Conservation (phyloP, 30 jellyfish, hydroid and myxozoan species). For the Aurelia coerulea region DNA sequence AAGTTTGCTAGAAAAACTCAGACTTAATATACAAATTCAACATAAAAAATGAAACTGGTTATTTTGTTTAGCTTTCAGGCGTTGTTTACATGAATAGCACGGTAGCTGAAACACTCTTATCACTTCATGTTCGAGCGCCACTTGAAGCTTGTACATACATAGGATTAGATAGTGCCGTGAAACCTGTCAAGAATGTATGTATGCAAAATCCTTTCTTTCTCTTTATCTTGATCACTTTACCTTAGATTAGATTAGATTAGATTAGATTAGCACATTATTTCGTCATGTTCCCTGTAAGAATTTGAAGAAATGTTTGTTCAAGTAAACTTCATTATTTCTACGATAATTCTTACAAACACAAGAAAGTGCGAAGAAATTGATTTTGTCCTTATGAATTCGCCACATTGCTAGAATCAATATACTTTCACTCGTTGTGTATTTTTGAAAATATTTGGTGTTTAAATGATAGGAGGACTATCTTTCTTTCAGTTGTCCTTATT, state of each 20-base stretch:
- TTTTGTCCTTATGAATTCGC: too few relatives aligned
- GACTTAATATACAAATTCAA: background rate
- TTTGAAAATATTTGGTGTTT: too few relatives aligned
- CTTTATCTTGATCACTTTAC: background rate
- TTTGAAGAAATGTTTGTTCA: background rate
- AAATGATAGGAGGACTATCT: background rate
- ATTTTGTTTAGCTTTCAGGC: conserved; percentile 73
- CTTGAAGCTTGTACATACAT: conserved; percentile 91
- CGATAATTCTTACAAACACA: too few relatives aligned
- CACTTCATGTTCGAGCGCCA: conserved; percentile 85
- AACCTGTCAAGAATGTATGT: conserved; percentile 75
- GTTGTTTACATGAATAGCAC: conserved; percentile 72
- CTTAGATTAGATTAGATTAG: background rate
- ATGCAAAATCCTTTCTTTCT: background rate
- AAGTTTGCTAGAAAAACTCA: background rate
- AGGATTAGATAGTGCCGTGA: conserved; percentile 91
- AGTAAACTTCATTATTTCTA: too few relatives aligned
- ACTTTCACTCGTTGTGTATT: too few relatives aligned
- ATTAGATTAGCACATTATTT: too few relatives aligned
- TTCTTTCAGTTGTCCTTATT: conserved; percentile 85
- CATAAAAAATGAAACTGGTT: background rate
- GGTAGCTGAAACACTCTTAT: conserved; percentile 79
- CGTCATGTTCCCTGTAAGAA: conserved; percentile 2
- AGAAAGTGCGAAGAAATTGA: too few relatives aligned
- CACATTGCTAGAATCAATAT: too few relatives aligned